Evolutionary conservation across 2,113 vertebrate genomes (phyloP).

Genomic region (Pomatostomus ruficeps): DNA sequence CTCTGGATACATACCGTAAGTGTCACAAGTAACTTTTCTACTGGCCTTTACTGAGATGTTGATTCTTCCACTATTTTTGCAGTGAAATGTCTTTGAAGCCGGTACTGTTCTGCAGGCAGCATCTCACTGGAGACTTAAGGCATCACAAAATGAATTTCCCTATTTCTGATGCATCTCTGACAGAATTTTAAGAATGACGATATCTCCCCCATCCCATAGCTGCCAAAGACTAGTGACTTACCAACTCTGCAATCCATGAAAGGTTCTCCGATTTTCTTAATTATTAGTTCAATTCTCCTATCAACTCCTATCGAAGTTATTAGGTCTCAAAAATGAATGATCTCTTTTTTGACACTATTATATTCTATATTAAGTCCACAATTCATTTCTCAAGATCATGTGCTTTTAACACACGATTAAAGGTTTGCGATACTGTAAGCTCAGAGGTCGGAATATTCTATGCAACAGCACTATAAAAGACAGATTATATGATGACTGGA

Average conservation of each 20-base stretch:
- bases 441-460: not conserved
- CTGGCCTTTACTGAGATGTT: not conserved
- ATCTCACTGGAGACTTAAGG: not conserved
- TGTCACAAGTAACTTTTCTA: not conserved
- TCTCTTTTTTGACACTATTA: not conserved
- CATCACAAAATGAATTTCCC: not conserved
- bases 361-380: not conserved
- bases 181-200: not conserved
- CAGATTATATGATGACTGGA: not conserved
- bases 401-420: not conserved
- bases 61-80: not conserved
- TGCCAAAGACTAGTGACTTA: not conserved
- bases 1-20: not conserved
- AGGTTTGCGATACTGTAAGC: not conserved
- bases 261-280: not conserved
- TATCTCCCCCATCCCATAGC: not conserved
- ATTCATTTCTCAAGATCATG: not conserved
- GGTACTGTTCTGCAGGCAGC: not conserved
- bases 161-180: not conserved
- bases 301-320: not conserved
- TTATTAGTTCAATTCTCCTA: not conserved
- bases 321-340: not conserved
- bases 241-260: not conserved
- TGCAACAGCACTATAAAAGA: not conserved
- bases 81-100: not conserved